A percentile compares a stretch with the other conserved stretches of the same genome.
Conservation (phyloP, 2,888 invertebrate genomes). For the Xestia c-nigrum region DNA sequence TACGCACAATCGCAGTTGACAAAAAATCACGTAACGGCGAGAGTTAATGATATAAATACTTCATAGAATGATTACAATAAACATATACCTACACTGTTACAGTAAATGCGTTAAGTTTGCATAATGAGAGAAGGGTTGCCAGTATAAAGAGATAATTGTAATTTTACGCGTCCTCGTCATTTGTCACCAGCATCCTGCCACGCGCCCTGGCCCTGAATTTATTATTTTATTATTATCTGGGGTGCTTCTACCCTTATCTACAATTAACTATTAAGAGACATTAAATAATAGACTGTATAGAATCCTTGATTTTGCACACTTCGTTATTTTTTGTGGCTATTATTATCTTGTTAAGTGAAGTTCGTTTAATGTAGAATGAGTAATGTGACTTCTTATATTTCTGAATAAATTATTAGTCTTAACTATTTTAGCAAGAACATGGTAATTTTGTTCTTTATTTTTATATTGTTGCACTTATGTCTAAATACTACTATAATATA, state of each 20-base stretch:
- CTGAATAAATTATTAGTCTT: background rate
- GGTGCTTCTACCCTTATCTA: slow-evolving; percentile 84
- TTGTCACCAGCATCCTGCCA: slow-evolving; percentile 90
- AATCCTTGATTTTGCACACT: slow-evolving; percentile 62
- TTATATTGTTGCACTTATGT: background rate
- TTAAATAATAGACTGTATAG: slow-evolving; percentile 78
- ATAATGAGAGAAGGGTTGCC: slow-evolving; percentile 86
- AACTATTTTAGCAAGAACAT: background rate
- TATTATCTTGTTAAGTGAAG: background rate
- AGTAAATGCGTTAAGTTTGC: slow-evolving; percentile 84
- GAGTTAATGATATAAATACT: slow-evolving; percentile 41
- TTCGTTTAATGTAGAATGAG: background rate
- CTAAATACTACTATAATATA: background rate
- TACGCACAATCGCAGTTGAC: slow-evolving; percentile 50
- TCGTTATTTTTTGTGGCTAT: slow-evolving; percentile 44
- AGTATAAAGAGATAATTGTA: slow-evolving; percentile 87
- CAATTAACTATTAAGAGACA: slow-evolving; percentile 79
- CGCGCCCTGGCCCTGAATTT: slow-evolving; percentile 84
- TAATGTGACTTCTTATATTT: background rate
- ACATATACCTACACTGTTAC: slow-evolving; percentile 63
- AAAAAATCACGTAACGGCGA: slow-evolving; percentile 57
- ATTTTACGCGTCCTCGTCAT: slow-evolving; percentile 88
- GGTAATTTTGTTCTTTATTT: background rate
- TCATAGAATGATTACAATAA: slow-evolving; percentile 52
- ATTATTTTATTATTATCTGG: slow-evolving; percentile 86